These are phyloP conservation scores for Neodiprion fabricii DNA, from an alignment of 1,140 invertebrate species.

Conservation along the genomic window DNA sequence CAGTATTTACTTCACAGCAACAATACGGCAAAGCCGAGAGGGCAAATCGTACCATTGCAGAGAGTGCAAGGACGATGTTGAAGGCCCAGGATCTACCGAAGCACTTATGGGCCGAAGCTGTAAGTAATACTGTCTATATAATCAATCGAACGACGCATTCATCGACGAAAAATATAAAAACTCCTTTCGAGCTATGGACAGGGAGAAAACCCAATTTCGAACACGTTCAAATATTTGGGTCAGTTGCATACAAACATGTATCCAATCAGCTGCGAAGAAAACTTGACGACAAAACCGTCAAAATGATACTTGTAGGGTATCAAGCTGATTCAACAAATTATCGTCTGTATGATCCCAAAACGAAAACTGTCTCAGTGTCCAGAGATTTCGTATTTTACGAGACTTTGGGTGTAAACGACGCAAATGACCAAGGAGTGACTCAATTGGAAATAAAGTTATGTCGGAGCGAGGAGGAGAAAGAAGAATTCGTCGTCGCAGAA, in stretches of 20 bases:
- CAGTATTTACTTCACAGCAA: too few species aligned
- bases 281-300: slow-evolving; percentile 18
- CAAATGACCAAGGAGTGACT: not conserved
- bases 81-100: not conserved
- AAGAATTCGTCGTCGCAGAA: not conserved
- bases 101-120: slow-evolving; percentile 13
- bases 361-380: slow-evolving; percentile 11
- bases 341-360: slow-evolving; percentile 18
- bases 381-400: slow-evolving; percentile 22
- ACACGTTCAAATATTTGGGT: slow-evolving; percentile 18
- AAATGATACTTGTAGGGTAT: slow-evolving; percentile 23
- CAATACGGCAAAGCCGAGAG: too few species aligned
- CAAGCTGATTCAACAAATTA: slow-evolving; percentile 18
- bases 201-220: not conserved
- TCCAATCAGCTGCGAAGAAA: slow-evolving; percentile 21
- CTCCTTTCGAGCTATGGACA: not conserved
- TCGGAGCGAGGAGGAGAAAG: not conserved
- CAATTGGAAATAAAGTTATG: not conserved
- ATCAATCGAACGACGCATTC: too few species aligned
- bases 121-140: not conserved
- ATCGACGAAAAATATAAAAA: too few species aligned
- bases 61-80: not conserved
- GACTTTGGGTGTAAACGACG: not conserved
- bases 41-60: not conserved
- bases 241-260: slow-evolving; percentile 18